Base-by-base conservation (phyloP, 2,113 vertebrate species). In the Centrocercus urophasianus region DNA sequence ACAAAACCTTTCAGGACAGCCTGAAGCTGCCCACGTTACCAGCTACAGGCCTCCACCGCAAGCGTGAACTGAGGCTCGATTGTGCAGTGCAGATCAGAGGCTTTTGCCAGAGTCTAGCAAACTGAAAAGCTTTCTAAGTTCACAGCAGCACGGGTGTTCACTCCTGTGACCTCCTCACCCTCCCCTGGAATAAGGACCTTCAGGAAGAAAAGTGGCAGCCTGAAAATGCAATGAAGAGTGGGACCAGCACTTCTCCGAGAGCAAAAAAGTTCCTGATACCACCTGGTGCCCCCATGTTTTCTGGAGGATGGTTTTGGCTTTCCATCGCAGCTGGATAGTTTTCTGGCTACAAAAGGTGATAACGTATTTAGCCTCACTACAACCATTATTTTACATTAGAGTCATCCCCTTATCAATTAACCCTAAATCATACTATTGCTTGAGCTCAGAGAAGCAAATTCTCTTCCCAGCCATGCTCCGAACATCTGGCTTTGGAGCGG, bases 121-220 rank as follows among this genome's bases (percentile, higher is more conserved):
- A 91, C 13, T 95, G 79, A 91, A 93, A 93, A 79, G 78, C 82
- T 88, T 90, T 74, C 76, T 56, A 92, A 93, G 78, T 83, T 92
- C 89, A 75, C 76, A 83, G 54, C 75, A 73, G 66, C 10, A 22
- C 50, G 43, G 32, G 52, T 93, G 69, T 52, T 82, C 61, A 66
- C 0, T 81, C 83, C 27, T 83, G 61, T 32, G 83, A 94, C 48
- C 42, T 17, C 61, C 1, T 1, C 40, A 57, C 30, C 34, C 65
- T 80, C 19, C 40, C 32, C 66, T 59, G 42, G 42, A 77, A 64
- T 34, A 48, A 61, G 3, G 24, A 69, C 14, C 56, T 69, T 61
- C 45, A 66, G 32, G 54, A 95, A 74, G 40, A 88, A 94, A 86
- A 81, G 70, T 47, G 88, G 48, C 20, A 65, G 70, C n/a, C 54